Evolutionary conservation across 1,140 invertebrate species (phyloP).

Genomic region (Papilio xuthus): DNA sequence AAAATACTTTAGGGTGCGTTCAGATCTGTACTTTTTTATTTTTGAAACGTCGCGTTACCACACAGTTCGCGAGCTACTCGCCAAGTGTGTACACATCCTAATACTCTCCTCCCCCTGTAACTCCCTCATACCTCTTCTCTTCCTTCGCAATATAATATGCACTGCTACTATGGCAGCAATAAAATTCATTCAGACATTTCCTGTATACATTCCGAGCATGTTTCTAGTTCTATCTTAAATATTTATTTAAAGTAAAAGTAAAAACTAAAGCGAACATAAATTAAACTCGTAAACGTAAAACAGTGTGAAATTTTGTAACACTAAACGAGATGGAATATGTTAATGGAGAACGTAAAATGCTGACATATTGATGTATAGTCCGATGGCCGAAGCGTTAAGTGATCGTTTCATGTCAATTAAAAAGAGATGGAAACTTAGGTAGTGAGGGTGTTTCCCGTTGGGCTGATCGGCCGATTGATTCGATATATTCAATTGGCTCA

Average conservation of each 20-base stretch:
- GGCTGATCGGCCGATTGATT: too few relatives aligned
- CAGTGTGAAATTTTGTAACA: background rate
- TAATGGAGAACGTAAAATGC: conserved; percentile 1
- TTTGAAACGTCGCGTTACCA: background rate
- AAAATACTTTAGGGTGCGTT: background rate
- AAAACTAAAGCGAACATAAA: background rate
- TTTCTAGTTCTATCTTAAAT: background rate
- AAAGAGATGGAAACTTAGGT: background rate
- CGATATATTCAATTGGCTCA: too few relatives aligned
- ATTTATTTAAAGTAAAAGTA: conserved; percentile 3
- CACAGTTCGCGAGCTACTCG: background rate
- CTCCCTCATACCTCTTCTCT: background rate
- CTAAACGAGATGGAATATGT: conserved; percentile 13
- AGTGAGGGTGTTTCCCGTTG: too few relatives aligned
- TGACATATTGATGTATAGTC: background rate
- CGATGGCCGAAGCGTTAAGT: conserved; percentile 7
- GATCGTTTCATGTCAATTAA: conserved; percentile 10
- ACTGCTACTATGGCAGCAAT: conserved; percentile 14
- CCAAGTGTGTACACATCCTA: background rate
- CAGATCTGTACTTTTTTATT: background rate
- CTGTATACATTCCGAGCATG: conserved; percentile 13
- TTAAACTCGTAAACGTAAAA: conserved; percentile 13
- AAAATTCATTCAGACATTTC: conserved; percentile 30
- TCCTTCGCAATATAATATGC: conserved; percentile 11
- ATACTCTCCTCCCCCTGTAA: background rate